phyloP scores from a whole-genome alignment of 1,140 invertebrate genomes.

The Zeugodacus cucurbitae region DNA sequence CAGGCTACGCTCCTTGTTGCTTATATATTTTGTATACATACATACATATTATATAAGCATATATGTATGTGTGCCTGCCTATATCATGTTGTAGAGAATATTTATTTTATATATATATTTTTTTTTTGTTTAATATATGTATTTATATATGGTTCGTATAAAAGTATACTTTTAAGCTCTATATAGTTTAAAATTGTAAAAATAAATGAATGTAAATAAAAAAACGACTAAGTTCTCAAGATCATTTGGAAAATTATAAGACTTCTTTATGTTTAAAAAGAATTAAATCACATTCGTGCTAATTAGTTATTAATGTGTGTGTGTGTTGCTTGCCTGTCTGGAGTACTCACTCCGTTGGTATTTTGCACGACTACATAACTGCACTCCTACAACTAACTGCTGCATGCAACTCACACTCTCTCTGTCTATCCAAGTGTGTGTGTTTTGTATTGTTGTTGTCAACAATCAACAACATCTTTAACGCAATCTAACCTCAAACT shows the following conservation, averaged over 20 bases:
- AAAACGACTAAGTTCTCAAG: conserved; percentile 65
- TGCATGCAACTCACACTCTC: background rate
- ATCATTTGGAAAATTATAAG: conserved; percentile 63
- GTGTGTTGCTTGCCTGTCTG: background rate
- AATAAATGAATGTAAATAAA: conserved; percentile 48
- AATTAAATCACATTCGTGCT: conserved; percentile 47
- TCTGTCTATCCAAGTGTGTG: background rate
- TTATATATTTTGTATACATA: too few species aligned
- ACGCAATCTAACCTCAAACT: background rate
- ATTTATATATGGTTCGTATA: conserved; percentile 10
- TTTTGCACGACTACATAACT: background rate
- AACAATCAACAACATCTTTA: background rate
- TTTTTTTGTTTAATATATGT: conserved; percentile 21
- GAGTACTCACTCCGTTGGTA: background rate
- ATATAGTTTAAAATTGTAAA: conserved; percentile 40
- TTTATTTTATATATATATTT: background rate
- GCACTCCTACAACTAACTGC: too few species aligned
- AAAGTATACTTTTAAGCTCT: conserved; percentile 37
- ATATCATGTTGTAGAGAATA: conserved; percentile 1
- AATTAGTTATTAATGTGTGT: conserved; percentile 35
- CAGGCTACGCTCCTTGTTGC: background rate
- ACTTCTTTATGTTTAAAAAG: conserved; percentile 41
- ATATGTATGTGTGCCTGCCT: background rate
- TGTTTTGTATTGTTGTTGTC: background rate
- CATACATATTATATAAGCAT: background rate